phyloP scores from a whole-genome alignment of 2,113 vertebrate genomes.

The Pagrus major region DNA sequence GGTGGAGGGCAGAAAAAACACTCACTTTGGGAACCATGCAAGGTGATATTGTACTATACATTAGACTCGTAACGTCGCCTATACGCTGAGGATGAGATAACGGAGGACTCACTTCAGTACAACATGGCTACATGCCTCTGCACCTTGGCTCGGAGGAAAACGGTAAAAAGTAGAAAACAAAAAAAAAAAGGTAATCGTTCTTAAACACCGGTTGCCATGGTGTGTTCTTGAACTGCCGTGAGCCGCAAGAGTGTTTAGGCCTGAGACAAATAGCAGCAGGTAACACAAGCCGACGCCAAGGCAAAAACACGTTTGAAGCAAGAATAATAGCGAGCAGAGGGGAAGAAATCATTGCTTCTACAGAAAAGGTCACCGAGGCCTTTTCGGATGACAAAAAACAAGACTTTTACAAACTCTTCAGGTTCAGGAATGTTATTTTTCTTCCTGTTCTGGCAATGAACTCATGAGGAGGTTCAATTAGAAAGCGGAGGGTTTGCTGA shows the following conservation, averaged over 20 bases:
- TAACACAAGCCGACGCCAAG: conserved; percentile 21
- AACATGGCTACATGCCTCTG: conserved; percentile 68
- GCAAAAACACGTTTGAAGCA: conserved; percentile 33
- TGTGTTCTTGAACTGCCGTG: conserved; percentile 4
- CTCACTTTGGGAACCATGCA: conserved; percentile 67
- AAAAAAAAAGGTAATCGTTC: background rate
- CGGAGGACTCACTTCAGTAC: conserved; percentile 45
- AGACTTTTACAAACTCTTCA: background rate
- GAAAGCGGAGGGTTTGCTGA: background rate
- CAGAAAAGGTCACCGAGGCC: background rate
- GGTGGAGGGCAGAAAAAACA: conserved; percentile 62
- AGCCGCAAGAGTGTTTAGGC: conserved; percentile 9
- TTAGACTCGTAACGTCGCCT: conserved; percentile 32
- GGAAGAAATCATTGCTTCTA: background rate
- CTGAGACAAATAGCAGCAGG: conserved; percentile 46
- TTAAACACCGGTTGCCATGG: conserved; percentile 4
- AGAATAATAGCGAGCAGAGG: conserved; percentile 10
- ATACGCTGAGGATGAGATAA: conserved; percentile 18
- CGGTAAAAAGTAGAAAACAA: background rate
- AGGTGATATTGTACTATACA: conserved; percentile 61
- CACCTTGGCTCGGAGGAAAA: conserved; percentile 55
- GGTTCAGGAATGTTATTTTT: conserved; percentile 1
- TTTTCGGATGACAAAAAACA: conserved; percentile 11
- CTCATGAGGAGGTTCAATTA: background rate
- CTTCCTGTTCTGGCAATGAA: background rate